phyloP scores from a whole-genome alignment of 2,113 vertebrate species.

The Spilogale gracilis region DNA sequence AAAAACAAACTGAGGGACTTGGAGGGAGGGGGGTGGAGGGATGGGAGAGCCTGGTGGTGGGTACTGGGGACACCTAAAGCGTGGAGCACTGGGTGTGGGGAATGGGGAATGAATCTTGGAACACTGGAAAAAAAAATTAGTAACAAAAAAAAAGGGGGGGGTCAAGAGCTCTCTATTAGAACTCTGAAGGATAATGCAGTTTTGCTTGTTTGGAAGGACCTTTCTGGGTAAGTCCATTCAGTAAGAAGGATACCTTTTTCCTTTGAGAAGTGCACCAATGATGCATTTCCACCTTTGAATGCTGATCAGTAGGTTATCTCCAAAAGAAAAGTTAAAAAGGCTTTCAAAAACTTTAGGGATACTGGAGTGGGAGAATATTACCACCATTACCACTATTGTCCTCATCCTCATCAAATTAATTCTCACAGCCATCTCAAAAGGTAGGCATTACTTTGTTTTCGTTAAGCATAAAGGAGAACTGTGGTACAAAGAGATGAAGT shows the following conservation, averaged over 20 bases:
- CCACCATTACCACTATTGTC: background rate
- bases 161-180: background rate
- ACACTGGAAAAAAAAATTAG: no score
- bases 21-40: no score
- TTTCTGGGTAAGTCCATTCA: background rate
- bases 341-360: background rate
- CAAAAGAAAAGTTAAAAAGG: background rate
- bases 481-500: background rate
- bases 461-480: background rate
- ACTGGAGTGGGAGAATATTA: background rate
- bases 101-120: no score
- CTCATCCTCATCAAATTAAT: background rate
- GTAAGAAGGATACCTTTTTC: slow-evolving; percentile 26
- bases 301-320: background rate
- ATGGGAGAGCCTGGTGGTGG: no score
- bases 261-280: slow-evolving; percentile 47
- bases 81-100: no score
- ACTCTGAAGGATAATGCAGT: background rate
- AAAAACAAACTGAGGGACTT: no score
- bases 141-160: no score
- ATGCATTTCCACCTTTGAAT: slow-evolving; percentile 22
- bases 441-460: background rate
- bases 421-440: background rate
- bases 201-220: background rate
- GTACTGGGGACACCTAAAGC: no score